Evolutionary conservation across 92 coral and sea anemone species (phyloP), one percentile per base, ranked within the genome.

Genomic region (Bergia sp.): DNA sequence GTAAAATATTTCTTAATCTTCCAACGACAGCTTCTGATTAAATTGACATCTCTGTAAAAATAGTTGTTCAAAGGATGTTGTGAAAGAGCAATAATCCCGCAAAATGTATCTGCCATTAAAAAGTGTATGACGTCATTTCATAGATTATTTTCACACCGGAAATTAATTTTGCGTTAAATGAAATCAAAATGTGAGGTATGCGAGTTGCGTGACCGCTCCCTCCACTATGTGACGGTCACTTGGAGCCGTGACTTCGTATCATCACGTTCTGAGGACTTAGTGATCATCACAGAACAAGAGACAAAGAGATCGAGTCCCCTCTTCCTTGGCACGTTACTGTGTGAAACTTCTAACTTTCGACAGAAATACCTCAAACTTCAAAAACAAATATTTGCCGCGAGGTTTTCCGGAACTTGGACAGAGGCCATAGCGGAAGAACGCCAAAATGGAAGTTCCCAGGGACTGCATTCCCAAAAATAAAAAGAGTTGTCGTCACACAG

Each of bases 171-270:
- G 47, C 8, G 47, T 37, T 41, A 2, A 75, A 37, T 23, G 7
- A 47, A 49, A 79, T 3, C 39, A 79, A n/a, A 79, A 79, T 79
- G 61, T 36, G 67, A 36, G 41, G 65, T 50, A 79, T 79, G 83
- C 20, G 40, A 7, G 65, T 79, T 50, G 83, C 83, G 83, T 79
- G 83, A 79, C 69, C 49, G 11, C 82, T 74, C 78, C 69, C 69
- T 61, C 29, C 23, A 61, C 29, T 61, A 29, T 23, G 69, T 61
- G 69, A 61, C 7, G 29, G 69, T 61, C 69, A 0, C 65, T 11
- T 3, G 58, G 58, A 11, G 58, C 58, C 18, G 58, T 53, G 1
- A 53, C 58, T 61, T 20, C 7, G 29, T 3, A 18, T 20, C 12
- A 3, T 61, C 58, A 61, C 29, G 29, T 61, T 61, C 69, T 61